phyloP scores from a whole-genome alignment of 2,113 vertebrate genomes.

The Mobula birostris region DNA sequence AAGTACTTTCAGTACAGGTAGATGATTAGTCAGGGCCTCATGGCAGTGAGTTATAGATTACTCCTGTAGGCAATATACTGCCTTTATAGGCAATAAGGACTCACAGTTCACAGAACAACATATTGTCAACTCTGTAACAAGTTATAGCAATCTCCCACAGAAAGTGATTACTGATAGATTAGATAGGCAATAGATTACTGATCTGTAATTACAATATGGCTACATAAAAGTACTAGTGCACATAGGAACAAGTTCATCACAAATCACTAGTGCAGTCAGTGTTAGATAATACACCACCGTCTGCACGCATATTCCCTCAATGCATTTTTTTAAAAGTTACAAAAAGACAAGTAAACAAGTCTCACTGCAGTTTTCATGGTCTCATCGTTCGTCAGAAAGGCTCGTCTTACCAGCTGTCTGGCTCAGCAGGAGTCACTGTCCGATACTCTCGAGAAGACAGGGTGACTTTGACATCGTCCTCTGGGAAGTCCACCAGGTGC shows the following conservation, averaged over 20 bases:
- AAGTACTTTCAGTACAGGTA: background rate
- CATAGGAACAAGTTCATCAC: background rate
- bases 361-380: background rate
- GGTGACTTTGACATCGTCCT: background rate
- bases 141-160: background rate
- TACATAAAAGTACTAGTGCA: background rate
- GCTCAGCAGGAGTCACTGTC: background rate
- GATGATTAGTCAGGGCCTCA: background rate
- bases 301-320: background rate
- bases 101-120: background rate
- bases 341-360: background rate
- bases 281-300: background rate
- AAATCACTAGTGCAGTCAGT: background rate
- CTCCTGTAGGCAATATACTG: no score
- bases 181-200: background rate
- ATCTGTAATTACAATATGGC: background rate
- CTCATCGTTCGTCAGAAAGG: background rate
- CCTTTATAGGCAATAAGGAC: background rate
- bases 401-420: constrained; percentile 2
- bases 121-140: background rate
- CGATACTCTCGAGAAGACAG: background rate
- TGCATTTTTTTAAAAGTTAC: background rate
- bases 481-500: constrained; percentile 4
- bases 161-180: no score
- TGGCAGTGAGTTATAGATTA: background rate